These are phyloP conservation scores for Drosophila bipectinata DNA, from an alignment of 1,140 invertebrate species.

Conservation along the genomic window DNA sequence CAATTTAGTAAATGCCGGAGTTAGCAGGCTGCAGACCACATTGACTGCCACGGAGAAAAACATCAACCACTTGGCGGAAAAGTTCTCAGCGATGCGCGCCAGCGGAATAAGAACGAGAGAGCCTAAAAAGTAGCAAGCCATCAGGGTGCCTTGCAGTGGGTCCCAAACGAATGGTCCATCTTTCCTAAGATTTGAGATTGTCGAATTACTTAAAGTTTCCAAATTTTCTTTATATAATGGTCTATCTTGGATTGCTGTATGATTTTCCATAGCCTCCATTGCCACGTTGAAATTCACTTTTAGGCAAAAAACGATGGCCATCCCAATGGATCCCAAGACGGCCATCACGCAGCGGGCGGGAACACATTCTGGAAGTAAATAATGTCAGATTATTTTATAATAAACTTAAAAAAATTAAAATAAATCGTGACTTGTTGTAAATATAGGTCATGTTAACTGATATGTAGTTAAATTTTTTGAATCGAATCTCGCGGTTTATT, in stretches of 20 bases:
- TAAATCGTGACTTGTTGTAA: too few relatives aligned
- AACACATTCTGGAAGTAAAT: constrained; percentile 64
- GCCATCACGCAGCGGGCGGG: constrained; percentile 82
- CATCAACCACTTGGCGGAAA: constrained; percentile 94
- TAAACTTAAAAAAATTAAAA: too few relatives aligned
- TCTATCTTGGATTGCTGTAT: constrained; percentile 84
- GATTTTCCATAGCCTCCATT: constrained; percentile 94
- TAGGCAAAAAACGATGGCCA: constrained; percentile 94
- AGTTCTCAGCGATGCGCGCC: constrained; percentile 89
- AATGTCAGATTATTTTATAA: not conserved
- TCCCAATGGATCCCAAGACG: constrained; percentile 88
- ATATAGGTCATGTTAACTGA: too few relatives aligned
- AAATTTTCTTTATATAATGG: too few relatives aligned
- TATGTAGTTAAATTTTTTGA: too few relatives aligned
- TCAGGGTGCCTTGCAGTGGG: constrained; percentile 87
- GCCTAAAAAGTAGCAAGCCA: constrained; percentile 91
- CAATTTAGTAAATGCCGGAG: constrained; percentile 86
- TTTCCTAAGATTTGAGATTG: constrained; percentile 12
- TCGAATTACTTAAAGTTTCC: not conserved
- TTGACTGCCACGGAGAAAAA: constrained; percentile 91
- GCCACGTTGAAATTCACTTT: constrained; percentile 95
- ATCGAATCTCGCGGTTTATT: too few relatives aligned
- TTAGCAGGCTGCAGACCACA: constrained; percentile 89
- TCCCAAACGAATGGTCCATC: constrained; percentile 90
- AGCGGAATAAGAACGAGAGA: constrained; percentile 90